Base-by-base conservation (phyloP, 2,888 invertebrate species). In the Neoascia interrupta region DNA sequence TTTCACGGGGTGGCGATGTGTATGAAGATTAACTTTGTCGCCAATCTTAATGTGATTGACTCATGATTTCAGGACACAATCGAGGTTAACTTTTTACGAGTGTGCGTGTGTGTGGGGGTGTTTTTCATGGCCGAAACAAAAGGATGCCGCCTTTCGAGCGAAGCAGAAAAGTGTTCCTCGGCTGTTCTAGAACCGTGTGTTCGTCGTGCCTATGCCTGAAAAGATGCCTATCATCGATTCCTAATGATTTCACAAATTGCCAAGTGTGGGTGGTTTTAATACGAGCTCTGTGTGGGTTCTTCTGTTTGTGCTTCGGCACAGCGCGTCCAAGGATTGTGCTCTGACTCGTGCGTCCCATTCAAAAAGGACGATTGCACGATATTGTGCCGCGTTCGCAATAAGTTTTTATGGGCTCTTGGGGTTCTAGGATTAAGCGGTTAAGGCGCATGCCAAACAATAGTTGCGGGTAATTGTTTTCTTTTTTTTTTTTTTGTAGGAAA, bases 11-110 rank as follows among this genome's bases (percentile, higher is more conserved):
- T 79, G 66, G 37, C 54, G 73, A 72, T 54, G 54, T 31, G 31
- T 54, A 66, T 45, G 66, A 66, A 54, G 76, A 73, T 79, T 79
- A 61, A 79, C 72, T 79, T 72, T 79, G 73, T 73, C 79, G 66
- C 66, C 72, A 79, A 68, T 79, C 73, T 73, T 79, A 79, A 79
- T 79, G 79, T 79, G 79, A 73, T 79, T 79, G 72, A 79, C 72
- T 79, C 56, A 61, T 68, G 56, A 49, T 61, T 61, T 54, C 61
- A 47, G 45, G 54, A 72, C 64, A 64, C 51, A 76, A 76, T 64
- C 31, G 54, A 58, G 47, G 64, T 54, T 63, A 63, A 63, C 36
- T 51, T 31, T 31, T 2, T 31, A 3, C 31, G 8, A 3, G n/a
- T 26, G 8, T 26, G 26, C 8, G 8, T 26, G 36, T 43, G 56